Evolutionary conservation across 2,888 invertebrate genomes (phyloP), one percentile per base, ranked within the genome.

Genomic region (Odontomyia ornata): DNA sequence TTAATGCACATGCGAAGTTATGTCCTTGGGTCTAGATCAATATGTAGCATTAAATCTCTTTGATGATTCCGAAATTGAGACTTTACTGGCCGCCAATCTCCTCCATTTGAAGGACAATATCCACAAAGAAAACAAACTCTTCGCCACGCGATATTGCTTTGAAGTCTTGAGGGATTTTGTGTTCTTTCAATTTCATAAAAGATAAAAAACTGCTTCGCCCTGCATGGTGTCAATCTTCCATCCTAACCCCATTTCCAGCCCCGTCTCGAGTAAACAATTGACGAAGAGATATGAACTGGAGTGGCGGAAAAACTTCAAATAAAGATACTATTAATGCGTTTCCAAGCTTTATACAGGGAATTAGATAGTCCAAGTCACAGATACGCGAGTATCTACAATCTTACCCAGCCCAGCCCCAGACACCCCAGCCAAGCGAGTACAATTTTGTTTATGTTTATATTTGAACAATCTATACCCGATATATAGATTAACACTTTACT

Each of bases 221-320:
- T 69, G 69, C 52, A 52, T 47, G 30, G 15, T 60, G 60, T 64
- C 15, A n/a, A 52, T 15, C 28, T 15, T n/a, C 71, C 15, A 52
- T 36, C 3, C 9, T 36, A 36, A 36, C 36, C 36, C 36, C 28
- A 30, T 28, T 25, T 64, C 5, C 15, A 57, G 23, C 57, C 28
- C 60, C 36, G 60, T 60, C 5, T 7, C 56, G 30, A 73, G 73
- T 73, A 73, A 73, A 73, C 73, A 73, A 73, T 57, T 21, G 52
- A 15, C 1, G 30, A 73, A 73, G 27, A 57, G 72, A 72, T 72
- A 72, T 72, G 57, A 46, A 13, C 9, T 21, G 9, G 72, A 72
- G 28, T 56, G 72, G 57, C 73, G 73, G 73, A 36, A 60, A 52
- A 73, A 73, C 73, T 36, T 73, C 73, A 73, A 73, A 73, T 36